Conservation (phyloP, 2,888 invertebrate species). For the Antheraea assamensis region DNA sequence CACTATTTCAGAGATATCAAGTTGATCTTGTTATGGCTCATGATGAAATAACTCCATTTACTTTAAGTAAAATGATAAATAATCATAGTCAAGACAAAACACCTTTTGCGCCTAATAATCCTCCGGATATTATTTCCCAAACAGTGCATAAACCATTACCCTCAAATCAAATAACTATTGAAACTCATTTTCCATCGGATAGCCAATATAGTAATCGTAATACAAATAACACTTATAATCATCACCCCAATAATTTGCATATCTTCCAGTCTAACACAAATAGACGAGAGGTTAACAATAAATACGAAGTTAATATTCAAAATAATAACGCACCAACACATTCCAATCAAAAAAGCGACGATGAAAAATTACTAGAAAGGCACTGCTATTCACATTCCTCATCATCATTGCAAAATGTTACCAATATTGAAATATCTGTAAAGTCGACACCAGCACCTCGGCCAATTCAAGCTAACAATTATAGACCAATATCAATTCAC, state of each 20-base stretch:
- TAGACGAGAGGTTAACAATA: constrained; percentile 50
- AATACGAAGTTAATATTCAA: constrained; percentile 64
- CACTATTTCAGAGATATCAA: constrained; percentile 72
- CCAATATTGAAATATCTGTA: constrained; percentile 76
- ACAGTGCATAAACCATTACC: constrained; percentile 69
- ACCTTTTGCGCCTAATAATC: constrained; percentile 52
- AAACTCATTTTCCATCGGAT: constrained; percentile 74
- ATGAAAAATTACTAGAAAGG: constrained; percentile 76
- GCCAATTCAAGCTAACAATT: constrained; percentile 57
- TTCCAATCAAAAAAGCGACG: constrained; percentile 77
- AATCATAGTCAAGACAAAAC: constrained; percentile 59
- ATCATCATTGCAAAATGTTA: constrained; percentile 75
- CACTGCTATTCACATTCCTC: constrained; percentile 63
- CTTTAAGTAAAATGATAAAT: constrained; percentile 71
- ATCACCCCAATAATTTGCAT: constrained; percentile 40
- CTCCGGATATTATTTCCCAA: constrained; percentile 77
- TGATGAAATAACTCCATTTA: constrained; percentile 83
- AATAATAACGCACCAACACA: constrained; percentile 54
- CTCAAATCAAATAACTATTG: constrained; percentile 71
- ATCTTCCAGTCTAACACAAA: constrained; percentile 39
- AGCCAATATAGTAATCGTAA: constrained; percentile 52
- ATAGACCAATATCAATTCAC: constrained; percentile 76
- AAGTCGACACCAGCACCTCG: constrained; percentile 61
- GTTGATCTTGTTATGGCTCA: constrained; percentile 85
- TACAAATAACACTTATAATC: constrained; percentile 43